phyloP scores from a whole-genome alignment of 2,888 invertebrate genomes.

The Ligdia adustata region DNA sequence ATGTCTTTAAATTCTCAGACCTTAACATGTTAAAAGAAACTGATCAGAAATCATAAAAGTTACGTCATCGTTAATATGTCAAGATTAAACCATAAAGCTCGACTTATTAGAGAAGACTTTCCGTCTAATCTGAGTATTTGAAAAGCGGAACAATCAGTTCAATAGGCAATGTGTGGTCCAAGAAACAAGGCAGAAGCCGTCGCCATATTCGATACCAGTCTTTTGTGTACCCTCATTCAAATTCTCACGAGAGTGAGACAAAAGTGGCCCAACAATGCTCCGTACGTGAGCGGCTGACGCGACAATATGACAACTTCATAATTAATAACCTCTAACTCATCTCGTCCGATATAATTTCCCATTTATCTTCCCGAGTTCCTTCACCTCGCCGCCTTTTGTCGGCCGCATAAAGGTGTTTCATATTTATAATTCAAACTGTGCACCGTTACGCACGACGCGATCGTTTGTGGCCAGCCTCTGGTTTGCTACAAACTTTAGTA shows the following conservation, averaged over 20 bases:
- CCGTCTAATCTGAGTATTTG: slow-evolving; percentile 39
- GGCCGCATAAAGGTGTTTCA: slow-evolving; percentile 70
- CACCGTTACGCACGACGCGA: slow-evolving; percentile 78
- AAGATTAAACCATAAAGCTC: slow-evolving; percentile 24
- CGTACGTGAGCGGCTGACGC: slow-evolving; percentile 68
- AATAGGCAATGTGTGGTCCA: slow-evolving; percentile 69
- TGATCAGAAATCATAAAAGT: slow-evolving; percentile 29
- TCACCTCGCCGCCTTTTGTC: slow-evolving; percentile 75
- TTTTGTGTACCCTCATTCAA: slow-evolving; percentile 66
- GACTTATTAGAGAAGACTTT: slow-evolving; percentile 38
- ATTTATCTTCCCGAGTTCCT: slow-evolving; percentile 79
- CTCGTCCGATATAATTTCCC: slow-evolving; percentile 80
- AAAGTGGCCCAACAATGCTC: slow-evolving; percentile 64
- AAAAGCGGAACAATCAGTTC: slow-evolving; percentile 37
- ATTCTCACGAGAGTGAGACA: slow-evolving; percentile 79
- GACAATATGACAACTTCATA: slow-evolving; percentile 81
- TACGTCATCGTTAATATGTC: slow-evolving; percentile 27
- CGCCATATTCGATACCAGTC: slow-evolving; percentile 54
- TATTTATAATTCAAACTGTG: slow-evolving; percentile 76
- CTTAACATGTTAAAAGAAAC: slow-evolving; percentile 1
- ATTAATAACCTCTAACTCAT: slow-evolving; percentile 82
- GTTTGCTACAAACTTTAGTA: slow-evolving; percentile 17
- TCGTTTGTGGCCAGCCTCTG: slow-evolving; percentile 56
- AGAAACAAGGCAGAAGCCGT: slow-evolving; percentile 60
- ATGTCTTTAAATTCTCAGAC: no score